Evolutionary conservation across 2,797 vertebrate species (phyloP).

Genomic region (Clarias pachynema): DNA sequence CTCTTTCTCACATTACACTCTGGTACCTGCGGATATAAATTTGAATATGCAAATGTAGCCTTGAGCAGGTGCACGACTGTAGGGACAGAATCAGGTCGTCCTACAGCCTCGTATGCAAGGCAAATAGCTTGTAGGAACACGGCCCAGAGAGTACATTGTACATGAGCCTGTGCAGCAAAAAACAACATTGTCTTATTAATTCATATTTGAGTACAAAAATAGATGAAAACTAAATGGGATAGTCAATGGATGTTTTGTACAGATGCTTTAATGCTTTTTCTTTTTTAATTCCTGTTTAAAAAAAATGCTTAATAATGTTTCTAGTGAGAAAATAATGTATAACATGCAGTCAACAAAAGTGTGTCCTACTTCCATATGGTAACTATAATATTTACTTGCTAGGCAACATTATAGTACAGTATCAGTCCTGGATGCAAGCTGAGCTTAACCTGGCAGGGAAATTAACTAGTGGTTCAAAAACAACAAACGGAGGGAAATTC

Average conservation of each 20-base stretch:
- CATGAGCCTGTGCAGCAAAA: constrained; percentile 32
- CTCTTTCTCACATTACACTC: constrained; percentile 25
- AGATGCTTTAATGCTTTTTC: background rate
- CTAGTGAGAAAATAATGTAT: background rate
- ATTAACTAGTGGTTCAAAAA: background rate
- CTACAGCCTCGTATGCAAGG: constrained; percentile 68
- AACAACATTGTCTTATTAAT: constrained; percentile 12
- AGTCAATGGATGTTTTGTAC: background rate
- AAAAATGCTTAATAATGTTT: too few relatives aligned
- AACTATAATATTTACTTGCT: background rate
- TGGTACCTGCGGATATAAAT: constrained; percentile 67
- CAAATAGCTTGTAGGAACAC: constrained; percentile 67
- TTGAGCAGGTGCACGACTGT: constrained; percentile 74
- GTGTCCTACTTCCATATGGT: background rate
- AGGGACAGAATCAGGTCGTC: constrained; percentile 75
- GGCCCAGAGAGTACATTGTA: constrained; percentile 59
- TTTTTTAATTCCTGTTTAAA: background rate
- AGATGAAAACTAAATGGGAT: background rate
- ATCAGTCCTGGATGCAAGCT: background rate
- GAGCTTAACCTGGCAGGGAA: background rate
- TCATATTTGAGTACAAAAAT: constrained; percentile 3
- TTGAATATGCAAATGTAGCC: constrained; percentile 74
- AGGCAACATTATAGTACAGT: background rate
- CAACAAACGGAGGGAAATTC: too few relatives aligned
- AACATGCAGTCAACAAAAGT: background rate